A percentile compares a stretch with the other conserved stretches of the same genome.
Conservation (phyloP, 2,888 invertebrate species). For the Metalampra italica region DNA sequence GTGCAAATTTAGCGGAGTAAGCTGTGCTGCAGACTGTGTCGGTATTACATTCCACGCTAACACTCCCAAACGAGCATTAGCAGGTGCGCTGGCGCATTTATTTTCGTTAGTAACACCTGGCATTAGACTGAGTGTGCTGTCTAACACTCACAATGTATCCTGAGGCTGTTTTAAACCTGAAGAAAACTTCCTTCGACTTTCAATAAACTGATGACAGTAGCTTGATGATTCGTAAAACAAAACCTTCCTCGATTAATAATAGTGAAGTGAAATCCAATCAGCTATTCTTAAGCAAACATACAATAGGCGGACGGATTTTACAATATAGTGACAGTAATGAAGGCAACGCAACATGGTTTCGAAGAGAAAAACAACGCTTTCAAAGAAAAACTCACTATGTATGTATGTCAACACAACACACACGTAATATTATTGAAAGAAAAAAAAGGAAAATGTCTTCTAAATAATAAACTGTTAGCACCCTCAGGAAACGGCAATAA, state of each 20-base stretch:
- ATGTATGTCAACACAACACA: too few species aligned
- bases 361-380: too few species aligned
- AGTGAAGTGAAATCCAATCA: too few species aligned
- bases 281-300: too few species aligned
- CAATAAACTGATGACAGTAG: not conserved
- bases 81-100: constrained; percentile 37
- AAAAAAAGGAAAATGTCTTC: too few species aligned
- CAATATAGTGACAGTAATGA: too few species aligned
- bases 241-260: too few species aligned
- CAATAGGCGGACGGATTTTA: too few species aligned
- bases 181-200: too few species aligned
- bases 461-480: constrained; percentile 16
- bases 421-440: too few species aligned
- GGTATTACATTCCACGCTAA: constrained; percentile 12
- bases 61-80: constrained; percentile 25
- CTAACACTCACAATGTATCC: constrained; percentile 4
- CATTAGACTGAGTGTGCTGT: constrained; percentile 18
- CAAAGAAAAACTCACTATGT: too few species aligned
- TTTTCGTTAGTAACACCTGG: constrained; percentile 39
- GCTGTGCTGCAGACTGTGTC: constrained; percentile 5
- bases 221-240: not conserved
- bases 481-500: constrained; percentile 24
- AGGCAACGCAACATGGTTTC: too few species aligned
- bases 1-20: not conserved
- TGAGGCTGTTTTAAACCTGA: not conserved